A percentile compares a stretch with the other conserved stretches of the same genome.
These are phyloP conservation scores for Miichthys miiuy DNA, from an alignment of 2,797 vertebrate genomes.

Conservation along the genomic window DNA sequence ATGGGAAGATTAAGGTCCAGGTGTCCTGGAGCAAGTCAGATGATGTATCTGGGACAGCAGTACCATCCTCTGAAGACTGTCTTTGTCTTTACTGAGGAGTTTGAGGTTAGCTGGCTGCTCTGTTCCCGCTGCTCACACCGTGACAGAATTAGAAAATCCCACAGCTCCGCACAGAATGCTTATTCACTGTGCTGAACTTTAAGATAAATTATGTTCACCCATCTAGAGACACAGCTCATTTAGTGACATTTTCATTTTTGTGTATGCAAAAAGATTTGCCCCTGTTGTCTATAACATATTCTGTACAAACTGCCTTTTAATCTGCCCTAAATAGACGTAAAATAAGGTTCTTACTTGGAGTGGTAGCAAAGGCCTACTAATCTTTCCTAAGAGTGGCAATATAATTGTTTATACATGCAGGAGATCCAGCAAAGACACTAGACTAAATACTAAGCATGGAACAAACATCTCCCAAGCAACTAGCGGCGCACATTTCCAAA, in stretches of 20 bases:
- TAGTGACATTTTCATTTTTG: slow-evolving; percentile 16
- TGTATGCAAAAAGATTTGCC: slow-evolving; percentile 11
- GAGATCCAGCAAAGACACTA: slow-evolving; percentile 54
- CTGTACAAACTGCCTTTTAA: slow-evolving; percentile 33
- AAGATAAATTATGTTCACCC: slow-evolving; percentile 36
- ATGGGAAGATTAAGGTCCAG: slow-evolving; percentile 40
- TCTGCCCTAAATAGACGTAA: slow-evolving; percentile 27
- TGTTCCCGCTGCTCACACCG: slow-evolving; percentile 44
- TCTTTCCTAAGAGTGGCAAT: slow-evolving; percentile 32
- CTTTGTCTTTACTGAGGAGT: slow-evolving; percentile 58
- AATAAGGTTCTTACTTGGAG: slow-evolving; percentile 28
- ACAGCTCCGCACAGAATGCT: slow-evolving; percentile 42
- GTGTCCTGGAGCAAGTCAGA: slow-evolving; percentile 52
- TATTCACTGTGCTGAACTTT: slow-evolving; percentile 44
- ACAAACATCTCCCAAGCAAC: slow-evolving; percentile 56
- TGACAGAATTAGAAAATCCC: slow-evolving; percentile 65
- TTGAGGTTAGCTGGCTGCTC: slow-evolving; percentile 43
- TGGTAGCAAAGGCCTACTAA: slow-evolving; percentile 37
- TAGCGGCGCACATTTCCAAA: slow-evolving; percentile 21
- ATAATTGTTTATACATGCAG: slow-evolving; percentile 54
- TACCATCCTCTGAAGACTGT: slow-evolving; percentile 41
- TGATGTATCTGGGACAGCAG: slow-evolving; percentile 67
- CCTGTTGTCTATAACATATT: slow-evolving; percentile 24
- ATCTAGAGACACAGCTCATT: slow-evolving; percentile 4
- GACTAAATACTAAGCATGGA: slow-evolving; percentile 69